Evolutionary conservation across 2,113 vertebrate species (phyloP), one percentile per base, ranked within the genome.

Genomic region (Physeter macrocephalus): DNA sequence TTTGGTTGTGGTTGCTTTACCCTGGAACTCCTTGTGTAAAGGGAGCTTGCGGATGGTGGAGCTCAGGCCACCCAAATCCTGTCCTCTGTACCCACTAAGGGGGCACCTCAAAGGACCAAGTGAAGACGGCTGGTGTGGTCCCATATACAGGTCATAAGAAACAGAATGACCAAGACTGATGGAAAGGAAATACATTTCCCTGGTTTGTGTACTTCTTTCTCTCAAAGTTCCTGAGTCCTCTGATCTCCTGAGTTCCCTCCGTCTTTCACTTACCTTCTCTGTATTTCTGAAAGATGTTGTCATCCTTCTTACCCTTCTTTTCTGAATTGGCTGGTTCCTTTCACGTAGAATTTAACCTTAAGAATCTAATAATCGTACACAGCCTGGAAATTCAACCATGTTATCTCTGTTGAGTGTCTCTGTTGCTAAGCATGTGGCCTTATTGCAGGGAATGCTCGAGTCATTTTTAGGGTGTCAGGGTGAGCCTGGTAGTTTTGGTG

Each of bases 121-220:
- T 36, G 54, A 61, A 62, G 64, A 39, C 5, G 5, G 0, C 21
- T 46, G 72, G 43, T 39, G 39, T 66, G 41, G 31, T 8, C 17
- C 20, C 1, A 0, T 21, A 0, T 1, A 14, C 13, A 21, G 18
- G 39, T 4, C 9, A 8, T 34, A 9, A 67, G 43, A 18, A 52
- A 5, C n/a, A 21, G 52, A 31, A 10, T 27, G 49, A 2, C 52
- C 21, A 1, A 46, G 85, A 36, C 5, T 8, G 34, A 11, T 4
- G 7, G 49, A 75, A n/a, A 61, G 74, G 17, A 75, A n/a, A 9
- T 57, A 12, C 41, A 0, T 8, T 74, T 34, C 77, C 52, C 49
- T 66, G 12, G 17, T 21, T 41, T 66, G 20, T 36, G 27, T 29
- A 12, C 52, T 59, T 36, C 36, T 43, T 59, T 31, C 34, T 39